phyloP scores from a whole-genome alignment of 2,888 invertebrate genomes.

The Sycophila texana region DNA sequence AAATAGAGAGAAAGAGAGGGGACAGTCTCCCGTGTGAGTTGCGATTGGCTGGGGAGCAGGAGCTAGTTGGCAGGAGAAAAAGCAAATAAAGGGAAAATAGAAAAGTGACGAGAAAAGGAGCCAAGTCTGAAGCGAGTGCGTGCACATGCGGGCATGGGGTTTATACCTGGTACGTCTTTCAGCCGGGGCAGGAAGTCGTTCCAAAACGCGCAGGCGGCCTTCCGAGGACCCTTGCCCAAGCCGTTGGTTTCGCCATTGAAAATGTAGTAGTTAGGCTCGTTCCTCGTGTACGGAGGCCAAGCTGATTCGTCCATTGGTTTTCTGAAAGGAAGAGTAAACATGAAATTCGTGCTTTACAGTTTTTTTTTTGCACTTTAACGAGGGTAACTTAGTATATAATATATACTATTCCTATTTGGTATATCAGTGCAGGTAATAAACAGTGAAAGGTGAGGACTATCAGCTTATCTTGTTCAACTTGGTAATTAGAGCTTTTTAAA shows the following conservation, averaged over 20 bases:
- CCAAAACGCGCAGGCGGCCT: constrained; percentile 96
- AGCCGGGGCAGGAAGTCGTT: constrained; percentile 95
- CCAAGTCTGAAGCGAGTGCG: not conserved
- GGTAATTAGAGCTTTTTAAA: no score
- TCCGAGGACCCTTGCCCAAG: constrained; percentile 84
- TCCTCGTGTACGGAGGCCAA: constrained; percentile 92
- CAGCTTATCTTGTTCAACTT: no score
- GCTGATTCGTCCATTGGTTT: constrained; percentile 82
- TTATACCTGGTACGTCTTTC: constrained; percentile 82
- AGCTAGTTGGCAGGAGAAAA: not conserved
- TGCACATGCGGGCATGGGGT: not conserved
- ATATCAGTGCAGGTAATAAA: no score
- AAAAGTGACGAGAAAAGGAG: constrained; percentile 15
- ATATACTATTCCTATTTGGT: no score
- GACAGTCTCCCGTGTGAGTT: not conserved
- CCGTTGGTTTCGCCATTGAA: constrained; percentile 89
- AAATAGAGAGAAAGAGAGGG: not conserved
- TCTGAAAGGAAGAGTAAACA: constrained; percentile 69
- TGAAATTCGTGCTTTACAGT: not conserved
- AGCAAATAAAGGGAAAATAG: constrained; percentile 30
- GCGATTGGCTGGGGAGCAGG: not conserved
- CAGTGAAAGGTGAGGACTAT: no score
- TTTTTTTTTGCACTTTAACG: not conserved
- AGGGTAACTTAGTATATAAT: no score
- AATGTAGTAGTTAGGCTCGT: constrained; percentile 92